Evolutionary conservation across 2,113 vertebrate species (phyloP).

Genomic region (Talpa occidentalis): DNA sequence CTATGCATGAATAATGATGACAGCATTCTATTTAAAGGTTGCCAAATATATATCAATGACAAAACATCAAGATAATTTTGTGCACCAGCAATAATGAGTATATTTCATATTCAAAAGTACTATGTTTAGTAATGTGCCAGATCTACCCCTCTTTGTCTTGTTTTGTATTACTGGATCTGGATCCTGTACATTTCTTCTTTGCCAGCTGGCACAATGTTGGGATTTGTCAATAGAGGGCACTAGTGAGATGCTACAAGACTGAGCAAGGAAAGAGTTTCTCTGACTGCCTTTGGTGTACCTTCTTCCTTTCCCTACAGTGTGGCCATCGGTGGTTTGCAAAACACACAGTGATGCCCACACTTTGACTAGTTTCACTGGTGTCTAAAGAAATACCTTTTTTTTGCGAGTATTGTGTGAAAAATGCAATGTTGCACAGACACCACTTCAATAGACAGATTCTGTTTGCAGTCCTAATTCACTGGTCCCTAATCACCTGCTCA

Average conservation of each 20-base stretch:
- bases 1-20: not conserved
- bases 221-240: not conserved
- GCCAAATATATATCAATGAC: not conserved
- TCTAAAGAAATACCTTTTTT: not conserved
- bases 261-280: not conserved
- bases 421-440: not conserved
- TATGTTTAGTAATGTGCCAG: not conserved
- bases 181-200: not conserved
- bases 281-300: not conserved
- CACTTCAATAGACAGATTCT: not conserved
- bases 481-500: not conserved
- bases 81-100: not conserved
- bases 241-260: not conserved
- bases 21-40: not conserved
- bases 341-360: not conserved
- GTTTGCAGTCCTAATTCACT: not conserved
- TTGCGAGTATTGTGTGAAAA: not conserved
- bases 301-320: not conserved
- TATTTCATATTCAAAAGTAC: not conserved
- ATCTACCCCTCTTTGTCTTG: not conserved
- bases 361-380: not conserved
- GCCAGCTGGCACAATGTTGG: not conserved
- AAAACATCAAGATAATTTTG: not conserved
- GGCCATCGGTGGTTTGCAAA: not conserved
- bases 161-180: not conserved